phyloP scores from a whole-genome alignment of 37 sponge, comb jelly and placozoan species.

The Ephydatia muelleri region DNA sequence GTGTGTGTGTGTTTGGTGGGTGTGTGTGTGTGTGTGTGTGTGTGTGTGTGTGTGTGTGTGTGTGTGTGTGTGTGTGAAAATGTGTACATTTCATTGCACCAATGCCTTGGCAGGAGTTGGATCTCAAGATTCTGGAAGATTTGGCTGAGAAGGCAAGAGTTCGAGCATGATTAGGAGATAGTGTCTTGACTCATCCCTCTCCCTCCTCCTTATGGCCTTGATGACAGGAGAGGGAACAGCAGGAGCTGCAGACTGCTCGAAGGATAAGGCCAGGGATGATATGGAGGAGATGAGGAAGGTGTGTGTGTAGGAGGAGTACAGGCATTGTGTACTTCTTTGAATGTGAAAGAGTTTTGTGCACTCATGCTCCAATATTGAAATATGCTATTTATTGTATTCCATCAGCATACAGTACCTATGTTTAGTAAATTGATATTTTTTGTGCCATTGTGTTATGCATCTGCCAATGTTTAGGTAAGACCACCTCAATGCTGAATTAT shows the following conservation, averaged over 20 bases:
- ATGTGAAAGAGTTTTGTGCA: too few species aligned
- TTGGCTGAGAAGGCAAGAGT: conserved; percentile 44
- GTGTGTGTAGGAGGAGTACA: background rate
- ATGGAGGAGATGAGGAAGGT: conserved; percentile 92
- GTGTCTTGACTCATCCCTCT: background rate
- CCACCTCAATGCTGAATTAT: too few species aligned
- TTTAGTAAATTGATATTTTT: too few species aligned
- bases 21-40: too few species aligned
- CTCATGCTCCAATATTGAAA: too few species aligned
- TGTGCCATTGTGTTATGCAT: too few species aligned
- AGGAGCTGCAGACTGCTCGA: conserved; percentile 51
- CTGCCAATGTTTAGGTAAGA: too few species aligned
- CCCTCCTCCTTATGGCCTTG: background rate
- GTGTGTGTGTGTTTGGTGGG: too few species aligned
- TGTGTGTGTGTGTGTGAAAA: background rate
- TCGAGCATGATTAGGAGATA: background rate
- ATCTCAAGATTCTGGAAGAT: conserved; percentile 79
- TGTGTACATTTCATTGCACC: background rate
- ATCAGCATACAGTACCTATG: too few species aligned
- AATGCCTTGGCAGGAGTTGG: conserved; percentile 68
- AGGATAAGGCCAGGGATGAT: conserved; percentile 85
- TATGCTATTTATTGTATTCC: too few species aligned
- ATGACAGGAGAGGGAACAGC: conserved; percentile 62
- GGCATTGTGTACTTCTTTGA: background rate
- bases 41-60: background rate